These are phyloP conservation scores for Tachina fera DNA, from an alignment of 2,888 invertebrate species.

Conservation along the genomic window DNA sequence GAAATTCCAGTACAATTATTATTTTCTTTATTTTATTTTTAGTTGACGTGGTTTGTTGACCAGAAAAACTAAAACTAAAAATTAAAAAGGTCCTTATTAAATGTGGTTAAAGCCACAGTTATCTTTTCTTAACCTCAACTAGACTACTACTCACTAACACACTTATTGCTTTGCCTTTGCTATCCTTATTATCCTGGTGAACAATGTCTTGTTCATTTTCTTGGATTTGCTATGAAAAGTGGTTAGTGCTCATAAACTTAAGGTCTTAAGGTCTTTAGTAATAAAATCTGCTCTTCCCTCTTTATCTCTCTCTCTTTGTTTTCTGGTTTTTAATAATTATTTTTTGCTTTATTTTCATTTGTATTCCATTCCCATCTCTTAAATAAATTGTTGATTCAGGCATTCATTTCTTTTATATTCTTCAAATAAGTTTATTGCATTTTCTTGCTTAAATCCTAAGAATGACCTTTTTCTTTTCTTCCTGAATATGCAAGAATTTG, in stretches of 20 bases:
- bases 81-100: slow-evolving; percentile 17
- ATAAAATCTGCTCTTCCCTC: background rate
- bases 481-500: background rate
- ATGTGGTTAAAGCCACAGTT: slow-evolving; percentile 20
- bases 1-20: background rate
- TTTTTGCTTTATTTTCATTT: slow-evolving; percentile 18
- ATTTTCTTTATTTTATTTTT: slow-evolving; percentile 36
- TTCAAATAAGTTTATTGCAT: background rate
- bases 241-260: slow-evolving; percentile 44
- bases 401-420: slow-evolving; percentile 32
- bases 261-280: slow-evolving; percentile 29
- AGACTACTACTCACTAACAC: slow-evolving; percentile 1
- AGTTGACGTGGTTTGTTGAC: slow-evolving; percentile 22
- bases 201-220: slow-evolving; percentile 13
- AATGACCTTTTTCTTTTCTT: slow-evolving; percentile 29
- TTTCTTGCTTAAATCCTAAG: slow-evolving; percentile 14
- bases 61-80: slow-evolving; percentile 12
- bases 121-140: slow-evolving; percentile 59
- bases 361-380: slow-evolving; percentile 6
- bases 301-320: background rate
- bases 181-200: slow-evolving; percentile 22
- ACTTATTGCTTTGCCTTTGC: background rate
- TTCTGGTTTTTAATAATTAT: background rate
- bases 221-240: slow-evolving; percentile 41
- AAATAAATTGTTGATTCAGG: slow-evolving; percentile 65